Conservation (phyloP, 2,797 vertebrate genomes). For the Zenarchopterus dispar region DNA sequence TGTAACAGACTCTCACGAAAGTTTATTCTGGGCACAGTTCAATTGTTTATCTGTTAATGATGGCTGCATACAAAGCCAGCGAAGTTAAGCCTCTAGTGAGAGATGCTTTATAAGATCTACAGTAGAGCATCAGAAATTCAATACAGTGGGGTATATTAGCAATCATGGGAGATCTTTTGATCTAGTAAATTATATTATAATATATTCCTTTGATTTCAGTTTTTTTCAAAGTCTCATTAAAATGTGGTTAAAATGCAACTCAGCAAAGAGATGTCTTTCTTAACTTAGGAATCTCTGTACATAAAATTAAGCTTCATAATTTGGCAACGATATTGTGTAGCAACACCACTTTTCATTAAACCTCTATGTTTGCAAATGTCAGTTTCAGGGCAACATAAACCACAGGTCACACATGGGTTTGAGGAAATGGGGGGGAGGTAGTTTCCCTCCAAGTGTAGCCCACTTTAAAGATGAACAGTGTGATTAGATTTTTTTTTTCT, state of each 20-base stretch:
- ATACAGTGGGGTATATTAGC: constrained; percentile 77
- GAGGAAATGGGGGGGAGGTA: background rate
- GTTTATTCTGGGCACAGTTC: constrained; percentile 63
- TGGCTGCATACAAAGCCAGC: constrained; percentile 54
- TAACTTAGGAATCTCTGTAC: constrained; percentile 61
- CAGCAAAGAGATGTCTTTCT: constrained; percentile 78
- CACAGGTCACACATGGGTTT: constrained; percentile 22
- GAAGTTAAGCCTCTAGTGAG: constrained; percentile 66
- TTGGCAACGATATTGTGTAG: constrained; percentile 1
- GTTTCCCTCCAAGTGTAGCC: constrained; percentile 4
- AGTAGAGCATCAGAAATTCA: constrained; percentile 68
- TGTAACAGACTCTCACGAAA: constrained; percentile 59
- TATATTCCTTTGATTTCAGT: constrained; percentile 82
- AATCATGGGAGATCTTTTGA: constrained; percentile 81
- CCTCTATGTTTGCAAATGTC: background rate
- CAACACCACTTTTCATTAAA: background rate
- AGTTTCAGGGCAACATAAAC: constrained; percentile 38
- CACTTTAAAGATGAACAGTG: constrained; percentile 35
- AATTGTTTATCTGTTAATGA: constrained; percentile 59
- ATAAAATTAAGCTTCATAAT: constrained; percentile 27
- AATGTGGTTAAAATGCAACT: constrained; percentile 77
- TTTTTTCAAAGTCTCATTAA: constrained; percentile 72
- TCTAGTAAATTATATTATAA: constrained; percentile 84
- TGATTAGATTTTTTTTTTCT: constrained; percentile 63
- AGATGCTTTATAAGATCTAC: constrained; percentile 71